These are phyloP conservation scores for Montifringilla adamsi DNA, from an alignment of 2,113 vertebrate genomes.

Conservation along the genomic window DNA sequence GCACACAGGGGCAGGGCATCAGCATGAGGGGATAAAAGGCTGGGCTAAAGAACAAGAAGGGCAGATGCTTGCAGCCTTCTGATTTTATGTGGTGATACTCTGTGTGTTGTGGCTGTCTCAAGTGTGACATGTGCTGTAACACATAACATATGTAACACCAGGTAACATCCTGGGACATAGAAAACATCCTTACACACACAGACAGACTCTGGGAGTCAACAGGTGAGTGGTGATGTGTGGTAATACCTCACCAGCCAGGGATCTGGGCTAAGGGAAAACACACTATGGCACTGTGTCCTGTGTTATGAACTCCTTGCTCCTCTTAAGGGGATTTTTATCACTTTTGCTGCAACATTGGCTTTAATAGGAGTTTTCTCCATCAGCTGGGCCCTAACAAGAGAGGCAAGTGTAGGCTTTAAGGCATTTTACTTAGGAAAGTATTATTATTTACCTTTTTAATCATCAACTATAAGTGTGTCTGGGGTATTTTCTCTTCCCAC, in stretches of 20 bases:
- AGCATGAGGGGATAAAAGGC: background rate
- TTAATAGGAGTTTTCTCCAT: background rate
- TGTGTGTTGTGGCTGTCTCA: too few relatives aligned
- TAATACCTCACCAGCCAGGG: background rate
- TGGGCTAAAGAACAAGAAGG: background rate
- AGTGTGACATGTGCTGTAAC: background rate
- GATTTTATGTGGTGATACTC: background rate
- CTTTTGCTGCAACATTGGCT: background rate
- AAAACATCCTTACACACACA: background rate
- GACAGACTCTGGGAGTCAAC: background rate
- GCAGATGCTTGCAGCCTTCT: rapidly evolving
- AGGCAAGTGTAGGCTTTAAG: background rate
- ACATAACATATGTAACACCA: too few relatives aligned
- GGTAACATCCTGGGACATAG: background rate
- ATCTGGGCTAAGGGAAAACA: background rate
- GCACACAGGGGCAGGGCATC: background rate
- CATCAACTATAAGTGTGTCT: background rate
- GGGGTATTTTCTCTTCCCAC: background rate
- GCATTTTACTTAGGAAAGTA: background rate
- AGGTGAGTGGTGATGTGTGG: background rate
- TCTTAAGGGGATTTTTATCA: background rate
- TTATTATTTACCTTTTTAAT: background rate
- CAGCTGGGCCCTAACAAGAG: background rate
- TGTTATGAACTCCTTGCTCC: background rate
- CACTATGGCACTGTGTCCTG: too few relatives aligned